Evolutionary conservation across 2,797 vertebrate species (phyloP), one percentile per base, ranked within the genome.

Genomic region (Tragelaphus oryx): DNA sequence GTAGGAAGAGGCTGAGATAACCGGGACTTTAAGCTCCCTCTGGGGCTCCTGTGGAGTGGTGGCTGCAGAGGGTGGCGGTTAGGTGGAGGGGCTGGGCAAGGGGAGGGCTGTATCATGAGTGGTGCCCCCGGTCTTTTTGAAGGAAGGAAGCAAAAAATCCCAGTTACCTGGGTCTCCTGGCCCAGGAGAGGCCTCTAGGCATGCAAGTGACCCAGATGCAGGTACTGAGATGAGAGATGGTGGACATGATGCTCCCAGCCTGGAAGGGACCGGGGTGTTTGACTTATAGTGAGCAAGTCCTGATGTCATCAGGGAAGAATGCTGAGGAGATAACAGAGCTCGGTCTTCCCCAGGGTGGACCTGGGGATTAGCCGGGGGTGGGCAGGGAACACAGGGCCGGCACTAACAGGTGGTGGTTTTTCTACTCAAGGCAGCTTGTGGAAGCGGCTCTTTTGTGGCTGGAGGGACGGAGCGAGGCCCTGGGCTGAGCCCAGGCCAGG

Each of bases 231-330:
- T 62, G 46, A 78, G 91, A 75, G 76, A 50, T 8, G 0, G 4
- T 20, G 41, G 41, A 13, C 0, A 57, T 6, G 71, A 14, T 33
- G 30, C 22, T 54, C 30, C 60, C 18, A 48, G 41, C 22, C 37
- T 46, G 18, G 76, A 41, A 46, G 55, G 52, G 68, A n/a, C 46
- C 57, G 0, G 79, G 10, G 9, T 6, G 3, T 54, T 74, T 37
- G 48, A 30, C 37, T 44, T 41, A 52, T 28, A 12, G 62, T 18
- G 26, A 48, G 37, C 33, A 16, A 91, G 71, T 55, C 22, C 59
- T 48, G 33, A 44, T 74, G 30, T 95, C 89, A 59, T 50, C 44
- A 20, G 13, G 68, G 78, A 95, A 75, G 93, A 80, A 95, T 28
- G 41, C 76, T 8, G 44, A 87, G n/a, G 50, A 79, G 74, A 57